Conservation (phyloP, 2,113 vertebrate species). For the Struthio camelus region DNA sequence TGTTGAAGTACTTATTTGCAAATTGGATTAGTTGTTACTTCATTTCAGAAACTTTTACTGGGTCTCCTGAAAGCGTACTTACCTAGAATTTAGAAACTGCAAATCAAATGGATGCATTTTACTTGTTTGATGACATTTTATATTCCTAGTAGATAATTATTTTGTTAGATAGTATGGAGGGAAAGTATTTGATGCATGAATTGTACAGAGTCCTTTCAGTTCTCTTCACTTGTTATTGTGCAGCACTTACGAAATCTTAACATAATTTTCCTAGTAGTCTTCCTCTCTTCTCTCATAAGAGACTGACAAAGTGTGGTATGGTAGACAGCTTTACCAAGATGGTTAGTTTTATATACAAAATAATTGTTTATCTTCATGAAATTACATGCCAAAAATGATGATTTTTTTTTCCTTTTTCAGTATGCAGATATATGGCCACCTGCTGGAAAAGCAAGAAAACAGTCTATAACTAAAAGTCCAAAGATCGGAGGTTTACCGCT, state of each 20-base stretch:
- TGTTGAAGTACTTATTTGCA: neutral
- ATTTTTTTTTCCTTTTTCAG: conserved; percentile 68
- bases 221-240: neutral
- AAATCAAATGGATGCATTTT: neutral
- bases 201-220: conserved; percentile 26
- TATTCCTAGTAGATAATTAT: neutral
- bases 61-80: neutral
- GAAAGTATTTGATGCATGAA: neutral
- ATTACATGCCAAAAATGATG: neutral
- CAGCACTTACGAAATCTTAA: neutral
- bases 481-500: conserved; percentile 77
- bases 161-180: conserved; percentile 7
- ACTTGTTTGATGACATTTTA: neutral
- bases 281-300: neutral
- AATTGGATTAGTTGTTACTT: neutral
- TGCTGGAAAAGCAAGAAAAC: conserved; percentile 75
- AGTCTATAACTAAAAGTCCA: conserved; percentile 79
- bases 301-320: neutral
- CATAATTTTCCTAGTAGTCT: neutral
- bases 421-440: conserved; percentile 76
- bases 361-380: neutral
- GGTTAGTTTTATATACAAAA: neutral
- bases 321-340: neutral
- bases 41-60: neutral
- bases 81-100: neutral